phyloP scores from a whole-genome alignment of 2,888 invertebrate genomes.

The Aporophyla nigra region DNA sequence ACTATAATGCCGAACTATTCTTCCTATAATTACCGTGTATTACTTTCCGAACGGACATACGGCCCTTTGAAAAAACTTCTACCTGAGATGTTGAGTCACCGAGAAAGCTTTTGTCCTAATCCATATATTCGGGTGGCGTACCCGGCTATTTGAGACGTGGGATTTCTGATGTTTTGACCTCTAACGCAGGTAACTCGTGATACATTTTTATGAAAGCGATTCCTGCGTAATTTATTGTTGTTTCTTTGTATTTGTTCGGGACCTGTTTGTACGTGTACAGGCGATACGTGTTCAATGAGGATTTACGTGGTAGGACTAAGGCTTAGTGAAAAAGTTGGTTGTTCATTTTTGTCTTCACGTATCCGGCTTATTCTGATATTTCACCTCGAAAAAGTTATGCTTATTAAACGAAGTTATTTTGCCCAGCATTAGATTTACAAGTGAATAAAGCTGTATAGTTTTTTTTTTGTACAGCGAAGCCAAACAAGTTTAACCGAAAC shows the following conservation, averaged over 20 bases:
- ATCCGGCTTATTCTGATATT: constrained; percentile 28
- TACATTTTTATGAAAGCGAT: constrained; percentile 59
- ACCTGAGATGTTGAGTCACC: constrained; percentile 79
- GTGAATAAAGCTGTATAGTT: background rate
- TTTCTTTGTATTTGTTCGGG: constrained; percentile 59
- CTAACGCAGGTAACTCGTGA: constrained; percentile 64
- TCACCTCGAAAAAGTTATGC: background rate
- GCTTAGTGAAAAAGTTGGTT: constrained; percentile 18
- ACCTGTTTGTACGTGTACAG: constrained; percentile 53
- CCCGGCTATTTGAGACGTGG: constrained; percentile 55
- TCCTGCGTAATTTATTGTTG: constrained; percentile 56
- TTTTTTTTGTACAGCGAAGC: constrained; percentile 15
- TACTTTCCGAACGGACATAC: constrained; percentile 54
- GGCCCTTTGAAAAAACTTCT: constrained; percentile 68
- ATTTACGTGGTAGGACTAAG: constrained; percentile 33
- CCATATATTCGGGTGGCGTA: constrained; percentile 71
- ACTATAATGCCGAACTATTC: constrained; percentile 52
- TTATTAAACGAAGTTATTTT: background rate
- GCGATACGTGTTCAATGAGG: constrained; percentile 49
- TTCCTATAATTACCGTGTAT: constrained; percentile 60
- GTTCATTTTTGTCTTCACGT: background rate
- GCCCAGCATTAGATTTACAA: background rate
- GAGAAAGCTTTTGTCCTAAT: constrained; percentile 75
- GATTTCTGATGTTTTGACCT: constrained; percentile 67
- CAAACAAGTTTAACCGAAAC: constrained; percentile 41